Conservation (phyloP, 2,113 vertebrate species). For the Phainopepla nitens region DNA sequence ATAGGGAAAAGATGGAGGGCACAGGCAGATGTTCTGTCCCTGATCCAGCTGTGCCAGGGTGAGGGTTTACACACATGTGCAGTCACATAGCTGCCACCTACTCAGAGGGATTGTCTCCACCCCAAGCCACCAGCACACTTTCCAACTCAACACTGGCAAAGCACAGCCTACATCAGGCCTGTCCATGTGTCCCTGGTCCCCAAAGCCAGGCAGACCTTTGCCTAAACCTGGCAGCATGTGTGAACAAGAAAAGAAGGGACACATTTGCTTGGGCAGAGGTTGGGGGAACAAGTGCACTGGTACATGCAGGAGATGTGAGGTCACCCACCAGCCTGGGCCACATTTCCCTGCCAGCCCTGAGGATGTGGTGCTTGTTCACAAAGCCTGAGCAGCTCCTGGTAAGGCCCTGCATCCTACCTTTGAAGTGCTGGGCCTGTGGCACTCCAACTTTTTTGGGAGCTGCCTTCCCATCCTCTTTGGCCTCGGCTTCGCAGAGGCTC, state of each 20-base stretch:
- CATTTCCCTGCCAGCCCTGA: rapidly evolving
- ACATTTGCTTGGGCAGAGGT: background rate
- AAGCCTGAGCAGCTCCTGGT: background rate
- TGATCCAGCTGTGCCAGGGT: background rate
- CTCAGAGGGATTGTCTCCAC: background rate
- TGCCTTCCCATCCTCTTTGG: background rate
- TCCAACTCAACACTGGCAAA: background rate
- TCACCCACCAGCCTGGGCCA: background rate
- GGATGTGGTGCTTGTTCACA: background rate
- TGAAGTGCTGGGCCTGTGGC: background rate
- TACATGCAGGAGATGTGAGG: background rate
- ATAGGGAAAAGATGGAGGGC: background rate
- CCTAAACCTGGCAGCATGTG: background rate
- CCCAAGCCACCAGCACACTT: background rate
- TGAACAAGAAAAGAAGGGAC: background rate
- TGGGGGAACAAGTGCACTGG: background rate
- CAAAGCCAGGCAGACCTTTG: background rate
- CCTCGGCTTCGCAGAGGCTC: background rate
- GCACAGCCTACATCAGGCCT: background rate
- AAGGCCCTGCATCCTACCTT: constrained; percentile 29
- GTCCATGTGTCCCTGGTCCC: rapidly evolving
- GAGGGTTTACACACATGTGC: background rate
- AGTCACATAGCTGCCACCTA: background rate
- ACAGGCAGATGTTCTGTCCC: background rate
- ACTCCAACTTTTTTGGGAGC: background rate